Conservation (phyloP, 2,888 invertebrate species). For the Alentia gelatinosa region DNA sequence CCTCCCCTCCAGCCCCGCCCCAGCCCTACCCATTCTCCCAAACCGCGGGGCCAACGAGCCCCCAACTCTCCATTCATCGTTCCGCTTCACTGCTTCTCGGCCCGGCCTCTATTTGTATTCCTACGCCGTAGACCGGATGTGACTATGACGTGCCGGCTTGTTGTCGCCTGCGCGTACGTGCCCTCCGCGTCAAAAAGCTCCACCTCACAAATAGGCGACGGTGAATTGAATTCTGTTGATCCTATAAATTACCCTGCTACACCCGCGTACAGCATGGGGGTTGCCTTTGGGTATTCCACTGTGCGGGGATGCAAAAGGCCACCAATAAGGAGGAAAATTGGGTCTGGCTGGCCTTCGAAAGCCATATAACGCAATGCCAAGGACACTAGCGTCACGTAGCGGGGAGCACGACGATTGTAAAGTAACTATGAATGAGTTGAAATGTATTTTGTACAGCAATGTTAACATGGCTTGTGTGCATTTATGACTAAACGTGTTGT, state of each 20-base stretch:
- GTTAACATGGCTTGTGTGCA: too few species aligned
- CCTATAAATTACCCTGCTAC: not conserved
- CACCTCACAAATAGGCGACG: not conserved
- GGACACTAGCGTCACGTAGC: too few species aligned
- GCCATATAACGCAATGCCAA: too few species aligned
- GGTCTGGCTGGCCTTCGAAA: too few species aligned
- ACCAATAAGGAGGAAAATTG: too few species aligned
- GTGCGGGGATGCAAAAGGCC: too few species aligned
- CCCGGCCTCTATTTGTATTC: slow-evolving; percentile 8
- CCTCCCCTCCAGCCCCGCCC: not conserved
- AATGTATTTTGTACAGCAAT: too few species aligned
- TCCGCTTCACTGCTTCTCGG: not conserved
- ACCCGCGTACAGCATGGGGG: not conserved
- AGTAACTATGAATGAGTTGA: too few species aligned
- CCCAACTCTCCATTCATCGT: not conserved
- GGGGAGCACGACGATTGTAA: too few species aligned
- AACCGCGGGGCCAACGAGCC: not conserved
- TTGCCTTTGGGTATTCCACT: too few species aligned
- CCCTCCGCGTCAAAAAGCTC: not conserved
- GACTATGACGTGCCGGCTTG: not conserved
- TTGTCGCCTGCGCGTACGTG: not conserved
- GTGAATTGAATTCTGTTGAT: not conserved
- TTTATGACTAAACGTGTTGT: too few species aligned
- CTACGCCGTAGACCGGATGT: not conserved
- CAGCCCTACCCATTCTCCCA: not conserved